phyloP scores from a whole-genome alignment of 1,140 invertebrate genomes.

The Micrasema longulum region DNA sequence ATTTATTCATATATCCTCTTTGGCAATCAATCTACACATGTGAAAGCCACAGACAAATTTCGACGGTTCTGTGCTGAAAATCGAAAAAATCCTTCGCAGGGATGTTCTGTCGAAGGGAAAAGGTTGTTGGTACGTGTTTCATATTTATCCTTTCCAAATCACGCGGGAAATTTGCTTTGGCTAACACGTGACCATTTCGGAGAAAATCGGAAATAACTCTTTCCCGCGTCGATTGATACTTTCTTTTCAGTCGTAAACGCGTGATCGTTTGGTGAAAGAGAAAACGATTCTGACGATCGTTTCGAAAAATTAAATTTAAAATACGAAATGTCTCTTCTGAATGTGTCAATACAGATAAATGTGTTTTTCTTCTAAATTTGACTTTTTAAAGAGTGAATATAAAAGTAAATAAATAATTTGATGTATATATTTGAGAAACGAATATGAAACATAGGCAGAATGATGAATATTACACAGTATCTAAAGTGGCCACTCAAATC shows the following conservation, averaged over 20 bases:
- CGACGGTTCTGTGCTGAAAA: conserved; percentile 9
- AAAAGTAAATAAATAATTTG: too few species aligned
- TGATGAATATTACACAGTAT: too few species aligned
- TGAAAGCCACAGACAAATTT: conserved; percentile 19
- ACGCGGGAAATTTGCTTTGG: conserved; percentile 38
- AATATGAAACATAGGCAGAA: too few species aligned
- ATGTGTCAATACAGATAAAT: too few species aligned
- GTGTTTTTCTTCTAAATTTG: too few species aligned
- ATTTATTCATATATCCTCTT: conserved; percentile 24
- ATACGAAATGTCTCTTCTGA: too few species aligned
- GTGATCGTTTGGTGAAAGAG: background rate
- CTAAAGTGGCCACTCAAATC: too few species aligned
- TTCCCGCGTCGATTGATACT: conserved; percentile 33
- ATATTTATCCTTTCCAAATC: conserved; percentile 43
- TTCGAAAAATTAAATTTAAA: too few species aligned
- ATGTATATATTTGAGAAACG: too few species aligned
- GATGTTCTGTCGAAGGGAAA: background rate
- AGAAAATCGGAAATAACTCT: conserved; percentile 32
- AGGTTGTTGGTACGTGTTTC: conserved; percentile 40
- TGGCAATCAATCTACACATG: conserved; percentile 28
- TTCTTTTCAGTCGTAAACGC: background rate
- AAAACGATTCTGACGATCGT: too few species aligned
- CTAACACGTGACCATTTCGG: conserved; percentile 41
- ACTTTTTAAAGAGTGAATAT: too few species aligned
- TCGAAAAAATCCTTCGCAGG: background rate